Base-by-base conservation (phyloP, 2,113 vertebrate species). In the Spheniscus mendiculus region DNA sequence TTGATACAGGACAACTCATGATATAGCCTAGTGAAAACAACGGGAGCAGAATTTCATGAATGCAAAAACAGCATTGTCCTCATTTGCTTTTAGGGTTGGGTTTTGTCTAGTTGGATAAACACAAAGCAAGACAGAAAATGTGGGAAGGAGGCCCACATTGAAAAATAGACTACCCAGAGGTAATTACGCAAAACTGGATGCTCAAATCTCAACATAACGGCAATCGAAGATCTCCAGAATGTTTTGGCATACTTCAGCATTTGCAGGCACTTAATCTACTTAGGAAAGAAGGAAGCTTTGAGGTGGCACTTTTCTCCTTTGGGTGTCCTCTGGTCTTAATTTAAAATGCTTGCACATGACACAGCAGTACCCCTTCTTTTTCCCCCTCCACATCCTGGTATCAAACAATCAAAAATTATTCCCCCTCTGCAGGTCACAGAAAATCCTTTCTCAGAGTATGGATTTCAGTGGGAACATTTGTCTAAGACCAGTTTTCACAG, bases 11-110 rank as follows among this genome's bases (percentile, higher is more conserved):
- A 34, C 38, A 80, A 30, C 5, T 81, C 7, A 14, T 40, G 15
- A 19, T 32, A 27, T 3, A 81, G 8, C 17, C 47, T 47, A 18
- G 12, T 8, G 40, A 36, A 70, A 93, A 56, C 26, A 59, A 27
- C 40, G 2, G 0, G 1, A 83, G 10, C 29, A 65, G 40, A 55
- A 50, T 81, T 83, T 50, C 11, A 36, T 71, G 19, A 87, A 25
- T 17, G 19, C 3, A 62, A 53, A n/a, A 55, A 9, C 1, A 1
- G 0, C 2, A 2, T 36, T 10, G 3, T 22, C 20, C 6, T 94
- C 10, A 0, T 52, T 76, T 65, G 3, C 4, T 71, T 76, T 78
- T 34, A 20, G 9, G 13, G 6, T 11, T 83, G 16, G 5, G 8
- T 47, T 96, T 86, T 80, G 26, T 91, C 42, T 69, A 61, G 25